Evolutionary conservation across 2,113 vertebrate species (phyloP).

Genomic region (Andinoacara biseriatus): DNA sequence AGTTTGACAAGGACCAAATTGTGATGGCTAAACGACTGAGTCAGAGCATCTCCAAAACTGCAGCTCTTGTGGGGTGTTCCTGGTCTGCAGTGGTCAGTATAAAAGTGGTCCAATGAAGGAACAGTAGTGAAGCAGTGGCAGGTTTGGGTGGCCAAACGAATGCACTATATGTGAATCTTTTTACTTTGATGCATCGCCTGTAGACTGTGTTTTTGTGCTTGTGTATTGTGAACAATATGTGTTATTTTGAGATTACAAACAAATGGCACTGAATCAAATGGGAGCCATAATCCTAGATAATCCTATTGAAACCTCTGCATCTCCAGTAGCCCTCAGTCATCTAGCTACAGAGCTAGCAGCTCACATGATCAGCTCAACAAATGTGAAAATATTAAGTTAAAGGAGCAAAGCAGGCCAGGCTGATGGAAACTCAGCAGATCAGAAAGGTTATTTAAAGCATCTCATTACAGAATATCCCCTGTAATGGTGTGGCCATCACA

Average conservation of each 20-base stretch:
- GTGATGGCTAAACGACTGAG: too few relatives aligned
- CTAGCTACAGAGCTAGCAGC: slow-evolving; percentile 15
- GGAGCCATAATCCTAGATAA: slow-evolving; percentile 64
- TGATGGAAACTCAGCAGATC: neutral
- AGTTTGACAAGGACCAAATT: too few relatives aligned
- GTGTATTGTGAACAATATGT: slow-evolving; percentile 14
- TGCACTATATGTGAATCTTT: neutral
- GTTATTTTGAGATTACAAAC: slow-evolving; percentile 53
- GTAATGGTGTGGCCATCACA: too few relatives aligned
- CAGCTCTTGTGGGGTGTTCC: too few relatives aligned
- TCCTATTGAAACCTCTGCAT: slow-evolving; percentile 59
- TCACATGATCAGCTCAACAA: neutral
- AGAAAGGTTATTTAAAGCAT: neutral
- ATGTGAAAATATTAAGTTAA: neutral
- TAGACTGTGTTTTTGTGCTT: neutral
- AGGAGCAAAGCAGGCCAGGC: neutral
- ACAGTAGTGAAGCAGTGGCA: too few relatives aligned
- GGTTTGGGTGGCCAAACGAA: too few relatives aligned
- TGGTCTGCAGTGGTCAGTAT: too few relatives aligned
- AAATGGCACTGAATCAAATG: slow-evolving; percentile 49
- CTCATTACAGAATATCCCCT: neutral
- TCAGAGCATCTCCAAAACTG: too few relatives aligned
- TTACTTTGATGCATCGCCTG: neutral
- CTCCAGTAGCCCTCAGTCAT: slow-evolving; percentile 39
- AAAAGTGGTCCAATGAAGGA: too few relatives aligned